Base-by-base conservation (phyloP, 1,140 invertebrate genomes). In the Campodea augens region DNA sequence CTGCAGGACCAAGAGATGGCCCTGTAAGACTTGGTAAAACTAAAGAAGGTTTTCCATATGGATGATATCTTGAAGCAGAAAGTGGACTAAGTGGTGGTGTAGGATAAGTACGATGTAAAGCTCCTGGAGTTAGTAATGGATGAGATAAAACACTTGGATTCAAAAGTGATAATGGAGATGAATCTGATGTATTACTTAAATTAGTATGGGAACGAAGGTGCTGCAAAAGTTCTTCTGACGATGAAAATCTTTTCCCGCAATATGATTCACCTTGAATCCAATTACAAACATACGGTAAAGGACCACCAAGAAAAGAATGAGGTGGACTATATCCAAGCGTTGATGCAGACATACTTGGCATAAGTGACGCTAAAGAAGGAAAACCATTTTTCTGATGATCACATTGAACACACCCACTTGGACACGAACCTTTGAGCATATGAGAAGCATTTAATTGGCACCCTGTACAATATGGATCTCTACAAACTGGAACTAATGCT, bases 81-180 rank as follows among this genome's bases (percentile, higher is more conserved):
- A 68, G 50, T 37, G 62, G 61, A 45, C 62, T 62, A 4, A 69
- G 56, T 5, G 68, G 66, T 21, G 67, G 66, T 1, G 67, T 67
- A 3, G 70, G 68, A 52, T 69, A 71, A 22, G 66, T 57, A 43
- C 78, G 71, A 47, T 83, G 74, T 5, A 89, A 62, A 0, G 76
- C 74, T 1, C 77, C 71, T 18, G 77, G 73, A 10, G 74, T 70
- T 40, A 74, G 73, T 43, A 76, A 62, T 2, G 74, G 67, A 44
- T 72, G 70, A 48, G 75, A 60, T 15, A 18, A 15, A 5, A 23
- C 25, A 2, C 50, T 38, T 25, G 73, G 73, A 50, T 69, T 75
- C 3, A 78, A 57, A 13, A 80, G 59, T 1, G 71, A 71, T 40
- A 46, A 48, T 23, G 45, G 44, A 5, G 52, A 37, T 5, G 48